These are phyloP conservation scores for Molossus molossus DNA, from an alignment of 2,797 vertebrate species.

Conservation along the genomic window DNA sequence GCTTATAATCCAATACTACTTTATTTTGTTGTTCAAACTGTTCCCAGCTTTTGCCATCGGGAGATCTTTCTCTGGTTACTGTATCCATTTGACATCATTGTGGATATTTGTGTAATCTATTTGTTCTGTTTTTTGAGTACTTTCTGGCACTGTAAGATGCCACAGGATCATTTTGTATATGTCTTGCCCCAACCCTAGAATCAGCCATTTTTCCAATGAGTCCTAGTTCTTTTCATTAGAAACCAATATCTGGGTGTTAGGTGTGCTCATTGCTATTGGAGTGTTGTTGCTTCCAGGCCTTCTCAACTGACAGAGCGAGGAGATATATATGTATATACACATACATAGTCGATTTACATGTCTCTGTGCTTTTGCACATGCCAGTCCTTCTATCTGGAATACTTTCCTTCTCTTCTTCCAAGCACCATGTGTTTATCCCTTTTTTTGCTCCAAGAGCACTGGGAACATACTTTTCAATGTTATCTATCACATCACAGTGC, in stretches of 20 bases:
- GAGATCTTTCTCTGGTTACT: not conserved
- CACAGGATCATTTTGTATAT: not conserved
- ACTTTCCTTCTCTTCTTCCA: not conserved
- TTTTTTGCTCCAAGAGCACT: not conserved
- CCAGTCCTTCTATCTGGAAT: not conserved
- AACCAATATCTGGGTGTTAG: not conserved
- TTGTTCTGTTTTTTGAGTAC: not conserved
- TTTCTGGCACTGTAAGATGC: not conserved
- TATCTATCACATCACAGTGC: not conserved
- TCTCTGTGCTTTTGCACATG: not conserved
- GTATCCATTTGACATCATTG: not conserved
- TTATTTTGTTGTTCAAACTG: not conserved
- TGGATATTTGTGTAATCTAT: not conserved
- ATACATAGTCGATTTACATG: not conserved
- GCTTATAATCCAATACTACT: not conserved
- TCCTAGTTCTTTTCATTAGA: not conserved
- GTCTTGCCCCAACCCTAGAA: not conserved
- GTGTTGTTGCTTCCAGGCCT: not conserved
- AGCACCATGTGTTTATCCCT: not conserved
- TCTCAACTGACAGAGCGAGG: not conserved
- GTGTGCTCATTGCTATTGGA: not conserved
- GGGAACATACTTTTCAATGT: not conserved
- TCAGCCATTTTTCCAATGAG: not conserved
- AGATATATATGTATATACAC: not conserved
- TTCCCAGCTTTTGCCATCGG: not conserved